These are phyloP conservation scores for Pecten maximus DNA, from an alignment of 2,888 invertebrate species.

Conservation along the genomic window DNA sequence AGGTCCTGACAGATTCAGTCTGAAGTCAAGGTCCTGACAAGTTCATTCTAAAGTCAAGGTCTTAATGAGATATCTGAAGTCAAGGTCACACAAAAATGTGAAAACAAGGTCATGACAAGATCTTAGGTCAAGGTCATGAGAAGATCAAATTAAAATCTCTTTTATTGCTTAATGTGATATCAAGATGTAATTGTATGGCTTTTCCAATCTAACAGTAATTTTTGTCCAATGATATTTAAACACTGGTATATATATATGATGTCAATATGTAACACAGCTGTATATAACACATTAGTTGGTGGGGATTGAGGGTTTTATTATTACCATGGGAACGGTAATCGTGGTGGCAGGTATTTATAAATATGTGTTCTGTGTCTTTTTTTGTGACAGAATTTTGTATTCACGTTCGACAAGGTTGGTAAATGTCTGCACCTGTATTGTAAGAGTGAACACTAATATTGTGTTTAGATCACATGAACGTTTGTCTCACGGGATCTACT, in stretches of 20 bases:
- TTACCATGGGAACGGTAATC: neutral
- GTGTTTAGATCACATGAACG: neutral
- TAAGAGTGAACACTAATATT: neutral
- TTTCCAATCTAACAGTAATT: no score
- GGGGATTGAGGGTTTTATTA: neutral
- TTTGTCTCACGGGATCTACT: neutral
- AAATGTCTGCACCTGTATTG: conserved; percentile 22
- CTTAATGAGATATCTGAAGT: neutral
- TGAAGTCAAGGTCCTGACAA: no score
- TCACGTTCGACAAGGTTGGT: conserved; percentile 33
- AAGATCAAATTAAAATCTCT: no score
- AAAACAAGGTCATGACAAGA: neutral
- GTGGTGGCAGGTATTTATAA: neutral
- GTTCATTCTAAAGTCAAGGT: no score
- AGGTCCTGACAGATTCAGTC: no score
- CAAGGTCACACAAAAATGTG: neutral
- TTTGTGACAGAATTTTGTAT: conserved; percentile 35
- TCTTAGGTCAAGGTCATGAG: neutral
- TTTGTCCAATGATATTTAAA: no score
- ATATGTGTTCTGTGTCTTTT: conserved; percentile 28
- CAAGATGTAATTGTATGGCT: no score
- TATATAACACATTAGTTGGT: neutral
- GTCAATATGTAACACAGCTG: neutral
- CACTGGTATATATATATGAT: neutral
- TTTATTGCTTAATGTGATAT: no score